Evolutionary conservation across 2,888 invertebrate species (phyloP), one percentile per base, ranked within the genome.

Genomic region (Microchrysa polita): DNA sequence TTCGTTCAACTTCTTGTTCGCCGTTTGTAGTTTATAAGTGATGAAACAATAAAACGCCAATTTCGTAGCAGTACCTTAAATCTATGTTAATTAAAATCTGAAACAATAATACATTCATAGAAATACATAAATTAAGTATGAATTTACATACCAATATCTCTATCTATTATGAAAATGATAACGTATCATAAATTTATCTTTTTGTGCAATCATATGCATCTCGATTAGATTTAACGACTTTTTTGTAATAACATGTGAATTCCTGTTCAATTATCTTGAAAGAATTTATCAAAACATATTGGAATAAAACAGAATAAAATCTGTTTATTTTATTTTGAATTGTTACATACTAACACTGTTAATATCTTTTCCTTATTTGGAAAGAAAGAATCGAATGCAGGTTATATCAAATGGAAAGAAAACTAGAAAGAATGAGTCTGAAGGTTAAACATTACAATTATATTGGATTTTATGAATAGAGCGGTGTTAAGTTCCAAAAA

Each of bases 31-130:
- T 4, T 55, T 20, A 20, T 69, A 69, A 69, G 69, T 55, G 69
- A 69, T 18, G 57, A 69, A 69, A 69, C 69, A 69, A 69, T 69
- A 69, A 65, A 69, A 69, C 69, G 69, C 69, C 69, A 69, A 69
- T 69, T 69, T 65, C 65, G 42, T 55, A 55, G 69, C 57, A 48
- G 55, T 69, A 69, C 40, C 69, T 40, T n/a, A n/a, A 52, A 34
- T 34, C 27, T 59, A 59, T 59, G 57, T 55, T 69, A 55, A 69
- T 27, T 23, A 69, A n/a, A 40, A 34, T 34, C 27, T 5, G 34
- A 69, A n/a, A 52, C 40, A 57, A 48, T 48, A 65, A 16, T 20
- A 44, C 18, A 63, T 18, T n/a, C n/a, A 60, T n/a, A 48, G 16
- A 22, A 60, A 60, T n/a, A n/a, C n/a, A 18, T 57, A 20, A 9